Conservation (phyloP, 2,113 vertebrate genomes). For the Neoarius graeffei region DNA sequence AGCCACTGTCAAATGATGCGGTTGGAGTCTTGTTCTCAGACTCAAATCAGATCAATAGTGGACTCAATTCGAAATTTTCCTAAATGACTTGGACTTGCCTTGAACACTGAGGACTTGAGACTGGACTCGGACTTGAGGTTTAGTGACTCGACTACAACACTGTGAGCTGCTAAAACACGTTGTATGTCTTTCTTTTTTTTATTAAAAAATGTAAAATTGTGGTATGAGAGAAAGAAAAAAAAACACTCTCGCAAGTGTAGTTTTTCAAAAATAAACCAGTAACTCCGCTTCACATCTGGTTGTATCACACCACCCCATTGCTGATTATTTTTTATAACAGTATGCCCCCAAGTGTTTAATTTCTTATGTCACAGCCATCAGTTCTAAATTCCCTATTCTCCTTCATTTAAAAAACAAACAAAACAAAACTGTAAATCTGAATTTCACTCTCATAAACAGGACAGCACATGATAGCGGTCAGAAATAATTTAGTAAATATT, state of each 20-base stretch:
- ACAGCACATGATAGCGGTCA: not conserved
- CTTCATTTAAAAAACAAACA: not conserved
- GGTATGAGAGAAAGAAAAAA: not conserved
- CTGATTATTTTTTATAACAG: not conserved
- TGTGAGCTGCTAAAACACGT: not conserved
- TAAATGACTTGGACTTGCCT: too few species aligned
- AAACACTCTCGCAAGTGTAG: not conserved
- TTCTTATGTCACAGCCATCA: not conserved
- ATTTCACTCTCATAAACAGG: not conserved
- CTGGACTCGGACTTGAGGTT: too few species aligned
- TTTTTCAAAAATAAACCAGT: not conserved
- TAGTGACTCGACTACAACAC: too few species aligned
- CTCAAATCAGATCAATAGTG: too few species aligned
- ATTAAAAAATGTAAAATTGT: not conserved
- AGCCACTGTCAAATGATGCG: too few species aligned
- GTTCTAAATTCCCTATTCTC: not conserved
- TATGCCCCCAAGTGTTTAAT: not conserved
- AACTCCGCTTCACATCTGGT: not conserved
- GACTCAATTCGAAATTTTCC: too few species aligned
- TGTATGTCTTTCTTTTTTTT: not conserved
- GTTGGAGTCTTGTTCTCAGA: too few species aligned
- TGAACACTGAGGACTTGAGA: too few species aligned
- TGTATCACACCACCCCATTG: not conserved
- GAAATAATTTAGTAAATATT: not conserved
- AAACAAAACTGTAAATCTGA: not conserved